These are phyloP conservation scores for Andricus grossulariae DNA, from an alignment of 1,140 invertebrate species.

Conservation along the genomic window DNA sequence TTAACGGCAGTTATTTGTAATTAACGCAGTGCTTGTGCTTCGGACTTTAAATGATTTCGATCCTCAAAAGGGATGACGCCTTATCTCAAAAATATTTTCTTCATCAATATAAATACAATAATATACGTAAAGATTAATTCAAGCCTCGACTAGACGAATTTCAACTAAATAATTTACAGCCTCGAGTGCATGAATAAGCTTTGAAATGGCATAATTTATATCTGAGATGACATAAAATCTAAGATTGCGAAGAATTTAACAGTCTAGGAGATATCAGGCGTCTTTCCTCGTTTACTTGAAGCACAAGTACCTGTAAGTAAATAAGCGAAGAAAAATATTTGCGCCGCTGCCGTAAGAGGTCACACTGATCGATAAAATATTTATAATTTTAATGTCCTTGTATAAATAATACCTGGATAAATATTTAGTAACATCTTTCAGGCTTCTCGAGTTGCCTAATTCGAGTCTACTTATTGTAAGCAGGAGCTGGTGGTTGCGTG, in stretches of 20 bases:
- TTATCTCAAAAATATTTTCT: not conserved
- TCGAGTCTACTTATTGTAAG: slow-evolving; percentile 37
- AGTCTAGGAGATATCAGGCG: too few species aligned
- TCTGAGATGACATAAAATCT: not conserved
- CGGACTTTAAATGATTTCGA: not conserved
- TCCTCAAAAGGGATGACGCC: not conserved
- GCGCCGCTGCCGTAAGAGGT: slow-evolving; percentile 17
- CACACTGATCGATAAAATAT: slow-evolving; percentile 5
- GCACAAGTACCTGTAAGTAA: slow-evolving; percentile 19
- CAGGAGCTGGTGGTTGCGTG: slow-evolving; percentile 62
- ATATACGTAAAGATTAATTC: not conserved
- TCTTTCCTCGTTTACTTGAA: slow-evolving; percentile 5
- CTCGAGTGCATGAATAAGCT: not conserved
- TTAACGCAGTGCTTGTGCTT: slow-evolving; percentile 18
- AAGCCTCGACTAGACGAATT: not conserved
- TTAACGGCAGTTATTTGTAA: slow-evolving; percentile 55
- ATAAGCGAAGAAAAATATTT: slow-evolving; percentile 23
- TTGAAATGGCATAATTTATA: not conserved
- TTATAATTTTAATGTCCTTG: slow-evolving; percentile 31
- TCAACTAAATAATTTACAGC: not conserved
- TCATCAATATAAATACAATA: not conserved
- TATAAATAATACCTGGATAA: slow-evolving; percentile 65
- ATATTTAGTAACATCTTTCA: slow-evolving; percentile 63
- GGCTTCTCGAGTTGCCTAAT: slow-evolving; percentile 51
- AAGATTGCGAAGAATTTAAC: not conserved